These are phyloP conservation scores for Apodemia duryi DNA, from an alignment of 2,888 invertebrate genomes.

Conservation along the genomic window DNA sequence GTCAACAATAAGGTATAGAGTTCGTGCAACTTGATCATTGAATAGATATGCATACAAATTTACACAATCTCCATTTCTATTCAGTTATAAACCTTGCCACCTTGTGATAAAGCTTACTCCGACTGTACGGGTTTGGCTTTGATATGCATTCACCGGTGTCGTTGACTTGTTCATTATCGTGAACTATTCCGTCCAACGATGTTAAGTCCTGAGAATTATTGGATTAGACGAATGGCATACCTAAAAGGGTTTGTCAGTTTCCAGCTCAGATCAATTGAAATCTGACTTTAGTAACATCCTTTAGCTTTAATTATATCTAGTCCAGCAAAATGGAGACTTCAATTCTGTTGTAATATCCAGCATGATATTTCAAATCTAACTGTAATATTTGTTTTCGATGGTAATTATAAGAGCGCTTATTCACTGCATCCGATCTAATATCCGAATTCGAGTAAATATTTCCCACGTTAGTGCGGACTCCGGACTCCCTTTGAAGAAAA, in stretches of 20 bases:
- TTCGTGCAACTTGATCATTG: conserved; percentile 62
- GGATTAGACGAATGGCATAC: conserved; percentile 13
- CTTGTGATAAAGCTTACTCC: conserved; percentile 24
- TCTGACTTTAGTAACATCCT: conserved; percentile 1
- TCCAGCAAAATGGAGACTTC: background rate
- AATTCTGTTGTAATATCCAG: background rate
- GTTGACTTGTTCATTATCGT: conserved; percentile 59
- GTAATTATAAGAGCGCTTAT: no score
- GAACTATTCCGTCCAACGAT: conserved; percentile 37
- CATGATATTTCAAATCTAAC: background rate
- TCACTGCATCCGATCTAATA: no score
- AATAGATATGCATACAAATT: conserved; percentile 50
- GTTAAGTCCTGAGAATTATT: conserved; percentile 22
- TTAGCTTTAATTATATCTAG: background rate
- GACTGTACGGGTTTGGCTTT: conserved; percentile 24
- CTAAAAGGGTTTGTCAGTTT: conserved; percentile 5
- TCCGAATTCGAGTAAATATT: no score
- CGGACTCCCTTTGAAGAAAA: no score
- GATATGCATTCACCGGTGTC: conserved; percentile 46
- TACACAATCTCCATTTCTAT: conserved; percentile 31
- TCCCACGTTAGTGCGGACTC: no score
- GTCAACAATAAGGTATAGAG: conserved; percentile 62
- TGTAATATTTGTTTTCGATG: no score
- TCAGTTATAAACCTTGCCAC: conserved; percentile 32
- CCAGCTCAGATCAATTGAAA: conserved; percentile 5